Percentiles rank a stretch among this genome's conserved stretches.
These are phyloP conservation scores for Alligator sinensis DNA, from an alignment of 2,113 vertebrate species.

Conservation along the genomic window DNA sequence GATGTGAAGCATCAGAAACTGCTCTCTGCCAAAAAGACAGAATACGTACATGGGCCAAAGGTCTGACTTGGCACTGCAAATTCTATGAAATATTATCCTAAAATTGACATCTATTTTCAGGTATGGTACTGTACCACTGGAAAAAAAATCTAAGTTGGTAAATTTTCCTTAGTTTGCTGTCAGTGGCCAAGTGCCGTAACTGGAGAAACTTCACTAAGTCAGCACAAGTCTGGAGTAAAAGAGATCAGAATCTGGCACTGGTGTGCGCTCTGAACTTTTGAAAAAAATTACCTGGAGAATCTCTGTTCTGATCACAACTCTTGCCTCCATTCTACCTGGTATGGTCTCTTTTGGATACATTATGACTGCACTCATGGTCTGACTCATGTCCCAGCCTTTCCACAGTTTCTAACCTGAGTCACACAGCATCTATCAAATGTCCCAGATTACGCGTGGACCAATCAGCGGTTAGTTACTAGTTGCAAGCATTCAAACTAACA, in stretches of 20 bases:
- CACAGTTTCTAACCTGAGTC: not conserved
- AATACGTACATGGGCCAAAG: constrained; percentile 63
- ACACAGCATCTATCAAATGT: not conserved
- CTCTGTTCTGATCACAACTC: rapidly evolving
- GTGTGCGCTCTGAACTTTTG: not conserved
- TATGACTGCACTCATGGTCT: not conserved
- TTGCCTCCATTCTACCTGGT: not conserved
- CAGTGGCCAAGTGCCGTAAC: constrained; percentile 9
- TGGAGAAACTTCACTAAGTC: constrained; percentile 11
- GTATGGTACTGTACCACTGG: not conserved
- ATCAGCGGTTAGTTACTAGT: constrained; percentile 3
- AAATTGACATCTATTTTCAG: constrained; percentile 61
- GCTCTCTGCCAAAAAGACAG: constrained; percentile 30
- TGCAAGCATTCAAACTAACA: constrained; percentile 50
- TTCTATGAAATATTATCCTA: constrained; percentile 52
- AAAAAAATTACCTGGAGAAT: not conserved
- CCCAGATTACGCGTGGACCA: not conserved
- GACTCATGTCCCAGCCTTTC: not conserved
- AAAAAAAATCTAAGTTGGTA: constrained; percentile 47
- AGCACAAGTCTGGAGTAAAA: not conserved
- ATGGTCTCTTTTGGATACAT: not conserved
- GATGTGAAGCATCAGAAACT: constrained; percentile 34
- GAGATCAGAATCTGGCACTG: constrained; percentile 3
- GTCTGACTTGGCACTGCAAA: constrained; percentile 38
- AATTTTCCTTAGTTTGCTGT: constrained; percentile 15